Evolutionary conservation across 2,797 vertebrate genomes (phyloP), one percentile per base, ranked within the genome.

Genomic region (Bryconaethiops microstoma): DNA sequence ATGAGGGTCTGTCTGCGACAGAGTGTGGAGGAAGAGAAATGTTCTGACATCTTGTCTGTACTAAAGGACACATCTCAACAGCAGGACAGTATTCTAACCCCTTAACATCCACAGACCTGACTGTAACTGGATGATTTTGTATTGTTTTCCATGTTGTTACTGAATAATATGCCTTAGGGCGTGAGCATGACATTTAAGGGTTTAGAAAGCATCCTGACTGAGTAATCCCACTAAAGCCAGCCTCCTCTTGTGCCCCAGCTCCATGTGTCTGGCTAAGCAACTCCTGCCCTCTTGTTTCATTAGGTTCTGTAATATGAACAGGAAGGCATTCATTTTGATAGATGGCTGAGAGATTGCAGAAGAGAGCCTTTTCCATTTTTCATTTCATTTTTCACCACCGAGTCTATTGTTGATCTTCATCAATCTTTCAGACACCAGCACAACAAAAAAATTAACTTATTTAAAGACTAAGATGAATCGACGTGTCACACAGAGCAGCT

Each of bases 221-320:
- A 45, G 16, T 19, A 55, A 1, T 17, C 10, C 14, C 12, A 13
- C 52, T 52, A 16, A 52, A 50, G 40, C 40, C 40, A 45, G 42
- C 42, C 42, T 45, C 14, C 16, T 62, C 59, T 65, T 55, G 12
- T 55, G 2, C 57, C 54, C 25, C 25, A 25, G 65, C 40, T 73
- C 74, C 74, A 80, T 70, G n/a, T 45, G 63, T 14, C 35, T 81
- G 74, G 48, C 21, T 75, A 73, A 10, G 57, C 80, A 73, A 73
- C 25, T 59, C 50, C 45, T 79, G 76, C 85, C 77, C 48, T 16
- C 48, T 86, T 84, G 74, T 74, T 86, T 89, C 85, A 90, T 92
- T 90, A 90, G 74, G 88, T 88, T 90, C 85, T 81, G 85, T 88
- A 91, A 91, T 89, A 86, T 57, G 82, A 88, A 65, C 25, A 87